Percentiles rank a stretch among this genome's conserved stretches.
Conservation (phyloP, 2,113 vertebrate species). For the Ciconia stormi region DNA sequence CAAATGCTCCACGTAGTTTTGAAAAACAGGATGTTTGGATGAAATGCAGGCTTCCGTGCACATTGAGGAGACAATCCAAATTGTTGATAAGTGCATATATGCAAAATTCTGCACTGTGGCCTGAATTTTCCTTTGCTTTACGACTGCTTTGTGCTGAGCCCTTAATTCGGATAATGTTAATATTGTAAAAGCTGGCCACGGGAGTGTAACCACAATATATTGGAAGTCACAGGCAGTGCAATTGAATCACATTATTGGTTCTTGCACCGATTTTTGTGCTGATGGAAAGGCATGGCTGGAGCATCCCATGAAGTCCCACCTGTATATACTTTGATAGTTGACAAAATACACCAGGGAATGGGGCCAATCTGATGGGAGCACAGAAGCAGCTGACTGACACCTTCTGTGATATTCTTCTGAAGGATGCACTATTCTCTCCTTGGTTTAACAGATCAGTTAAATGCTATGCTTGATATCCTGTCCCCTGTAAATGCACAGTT, state of each 20-base stretch:
- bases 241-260: neutral
- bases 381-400: neutral
- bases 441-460: neutral
- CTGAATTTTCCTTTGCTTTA: neutral
- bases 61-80: neutral
- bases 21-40: neutral
- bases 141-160: neutral
- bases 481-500: neutral
- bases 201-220: neutral
- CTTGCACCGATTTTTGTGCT: neutral
- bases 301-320: neutral
- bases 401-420: neutral
- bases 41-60: rapidly evolving
- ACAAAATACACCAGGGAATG: neutral
- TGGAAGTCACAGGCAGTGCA: neutral
- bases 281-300: neutral
- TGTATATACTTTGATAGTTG: neutral
- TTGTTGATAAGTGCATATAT: neutral
- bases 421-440: neutral
- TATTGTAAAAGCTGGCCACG: neutral
- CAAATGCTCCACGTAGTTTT: neutral
- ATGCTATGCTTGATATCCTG: neutral
- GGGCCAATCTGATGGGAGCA: neutral
- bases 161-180: neutral
- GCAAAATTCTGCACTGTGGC: neutral